phyloP scores from a whole-genome alignment of 2,888 invertebrate species.

The Plebejus anna region DNA sequence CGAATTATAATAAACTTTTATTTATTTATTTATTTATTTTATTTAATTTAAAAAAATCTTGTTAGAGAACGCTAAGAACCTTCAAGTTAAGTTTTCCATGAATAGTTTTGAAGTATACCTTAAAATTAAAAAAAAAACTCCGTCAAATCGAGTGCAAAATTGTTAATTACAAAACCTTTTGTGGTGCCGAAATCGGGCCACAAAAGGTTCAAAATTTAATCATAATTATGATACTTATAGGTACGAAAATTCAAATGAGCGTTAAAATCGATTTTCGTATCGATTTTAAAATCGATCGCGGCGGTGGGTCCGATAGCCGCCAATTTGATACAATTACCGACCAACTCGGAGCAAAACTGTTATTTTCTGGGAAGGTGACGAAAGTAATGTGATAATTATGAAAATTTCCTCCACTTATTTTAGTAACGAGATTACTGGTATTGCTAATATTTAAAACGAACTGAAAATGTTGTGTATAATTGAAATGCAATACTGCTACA shows the following conservation, averaged over 20 bases:
- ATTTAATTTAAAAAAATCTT: neutral
- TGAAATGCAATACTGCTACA: neutral
- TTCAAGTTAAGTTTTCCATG: no score
- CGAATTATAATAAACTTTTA: no score
- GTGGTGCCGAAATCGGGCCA: slow-evolving; percentile 33
- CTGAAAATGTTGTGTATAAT: neutral
- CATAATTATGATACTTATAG: slow-evolving; percentile 20
- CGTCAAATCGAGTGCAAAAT: neutral
- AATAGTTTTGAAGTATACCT: no score
- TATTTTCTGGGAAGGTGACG: slow-evolving; percentile 25
- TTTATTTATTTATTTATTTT: no score
- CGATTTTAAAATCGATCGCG: slow-evolving; percentile 43
- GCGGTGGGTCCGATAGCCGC: slow-evolving; percentile 40
- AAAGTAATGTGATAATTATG: slow-evolving; percentile 21
- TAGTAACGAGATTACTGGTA: neutral
- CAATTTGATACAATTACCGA: slow-evolving; percentile 50
- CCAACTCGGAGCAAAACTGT: slow-evolving; percentile 27
- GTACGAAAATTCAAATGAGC: slow-evolving; percentile 25
- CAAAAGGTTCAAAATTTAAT: neutral
- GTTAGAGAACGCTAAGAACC: neutral
- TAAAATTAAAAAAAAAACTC: neutral
- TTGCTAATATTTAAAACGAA: neutral
- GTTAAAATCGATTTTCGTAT: slow-evolving; percentile 39
- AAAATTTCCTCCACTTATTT: slow-evolving; percentile 1
- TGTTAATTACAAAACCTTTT: slow-evolving; percentile 15